These are phyloP conservation scores for Pseudopleuronectes americanus DNA, from an alignment of 2,797 vertebrate species.

Conservation along the genomic window DNA sequence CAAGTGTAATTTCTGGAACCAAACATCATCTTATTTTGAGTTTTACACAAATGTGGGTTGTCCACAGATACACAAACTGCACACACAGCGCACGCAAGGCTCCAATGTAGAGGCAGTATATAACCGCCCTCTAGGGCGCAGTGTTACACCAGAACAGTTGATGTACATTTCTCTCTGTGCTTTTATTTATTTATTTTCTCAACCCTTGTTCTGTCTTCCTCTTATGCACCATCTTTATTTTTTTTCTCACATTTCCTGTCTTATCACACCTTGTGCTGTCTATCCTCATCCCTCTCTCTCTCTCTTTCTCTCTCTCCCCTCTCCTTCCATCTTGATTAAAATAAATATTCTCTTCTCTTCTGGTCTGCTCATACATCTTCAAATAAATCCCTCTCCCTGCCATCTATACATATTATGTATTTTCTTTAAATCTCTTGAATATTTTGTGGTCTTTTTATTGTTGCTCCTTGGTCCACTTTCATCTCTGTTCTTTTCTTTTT, in stretches of 20 bases:
- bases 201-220: conserved; percentile 15
- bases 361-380: conserved; percentile 12
- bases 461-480: background rate
- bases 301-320: background rate
- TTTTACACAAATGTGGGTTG: background rate
- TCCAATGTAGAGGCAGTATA: conserved; percentile 16
- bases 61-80: background rate
- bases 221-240: no score
- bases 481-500: background rate
- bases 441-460: background rate
- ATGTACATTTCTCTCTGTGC: conserved; percentile 1
- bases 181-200: conserved; percentile 33
- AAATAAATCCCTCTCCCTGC: conserved; percentile 18
- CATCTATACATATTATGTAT: conserved; percentile 17
- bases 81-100: background rate
- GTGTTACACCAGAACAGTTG: conserved; percentile 65
- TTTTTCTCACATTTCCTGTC: conserved; percentile 14
- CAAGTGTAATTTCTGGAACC: background rate
- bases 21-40: background rate
- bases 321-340: conserved; percentile 16
- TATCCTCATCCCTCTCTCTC: conserved; percentile 25
- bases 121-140: conserved; percentile 72
- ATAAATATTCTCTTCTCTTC: conserved; percentile 9
- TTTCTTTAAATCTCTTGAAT: conserved; percentile 24
- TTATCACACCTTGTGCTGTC: conserved; percentile 28